phyloP scores from a whole-genome alignment of 2,888 invertebrate species.

The Salpingus planirostris region DNA sequence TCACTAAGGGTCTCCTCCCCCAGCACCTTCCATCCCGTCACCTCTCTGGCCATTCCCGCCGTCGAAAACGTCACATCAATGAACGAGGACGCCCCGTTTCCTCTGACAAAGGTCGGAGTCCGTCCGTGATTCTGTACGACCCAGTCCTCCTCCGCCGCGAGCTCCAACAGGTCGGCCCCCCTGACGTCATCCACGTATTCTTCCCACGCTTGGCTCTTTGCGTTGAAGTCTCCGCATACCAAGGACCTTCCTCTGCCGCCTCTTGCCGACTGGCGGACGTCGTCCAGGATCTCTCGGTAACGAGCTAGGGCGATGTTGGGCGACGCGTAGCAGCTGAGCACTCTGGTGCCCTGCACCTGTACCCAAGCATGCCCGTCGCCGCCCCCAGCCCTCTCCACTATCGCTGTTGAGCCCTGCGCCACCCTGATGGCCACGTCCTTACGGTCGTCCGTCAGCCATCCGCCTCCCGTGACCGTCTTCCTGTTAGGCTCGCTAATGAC shows the following conservation, averaged over 20 bases:
- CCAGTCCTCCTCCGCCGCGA: background rate
- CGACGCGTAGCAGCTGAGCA: background rate
- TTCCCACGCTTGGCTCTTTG: background rate
- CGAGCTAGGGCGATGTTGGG: background rate
- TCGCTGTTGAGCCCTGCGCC: background rate
- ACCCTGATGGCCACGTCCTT: conserved; percentile 4
- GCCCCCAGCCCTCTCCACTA: background rate
- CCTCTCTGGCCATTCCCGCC: background rate
- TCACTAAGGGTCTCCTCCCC: background rate
- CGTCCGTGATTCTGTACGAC: background rate
- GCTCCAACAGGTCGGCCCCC: background rate
- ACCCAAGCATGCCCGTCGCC: background rate
- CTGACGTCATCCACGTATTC: background rate
- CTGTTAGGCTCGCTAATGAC: conserved; percentile 10
- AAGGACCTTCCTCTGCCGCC: background rate
- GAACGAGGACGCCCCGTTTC: background rate
- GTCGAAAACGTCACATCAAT: conserved; percentile 3
- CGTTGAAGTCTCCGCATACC: conserved; percentile 2
- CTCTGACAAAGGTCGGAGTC: background rate
- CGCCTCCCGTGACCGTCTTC: background rate
- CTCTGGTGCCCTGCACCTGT: background rate
- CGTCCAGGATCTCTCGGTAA: background rate
- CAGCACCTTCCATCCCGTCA: background rate
- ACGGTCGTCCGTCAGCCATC: conserved; percentile 5
- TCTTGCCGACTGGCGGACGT: background rate